Percentiles rank a stretch among this genome's conserved stretches.
Conservation (phyloP, 2,113 vertebrate species). For the Thunnus thynnus region DNA sequence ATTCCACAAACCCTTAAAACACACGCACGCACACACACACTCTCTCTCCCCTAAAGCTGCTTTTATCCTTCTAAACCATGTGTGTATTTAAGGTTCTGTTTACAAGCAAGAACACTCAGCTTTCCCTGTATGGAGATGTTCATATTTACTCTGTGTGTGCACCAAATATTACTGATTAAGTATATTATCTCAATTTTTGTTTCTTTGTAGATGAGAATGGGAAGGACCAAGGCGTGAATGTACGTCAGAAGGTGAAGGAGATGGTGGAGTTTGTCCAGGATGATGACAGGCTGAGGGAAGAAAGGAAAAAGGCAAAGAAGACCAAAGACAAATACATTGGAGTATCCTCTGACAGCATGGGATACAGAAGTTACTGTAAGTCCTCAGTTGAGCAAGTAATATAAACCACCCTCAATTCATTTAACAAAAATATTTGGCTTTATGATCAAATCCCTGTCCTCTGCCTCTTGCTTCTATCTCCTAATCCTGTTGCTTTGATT, state of each 20-base stretch:
- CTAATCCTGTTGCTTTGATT: conserved; percentile 4
- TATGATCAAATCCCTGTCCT: not conserved
- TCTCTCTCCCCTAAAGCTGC: conserved; percentile 33
- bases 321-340: conserved; percentile 99
- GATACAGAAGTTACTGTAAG: conserved; percentile 92
- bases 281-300: conserved; percentile 96
- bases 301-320: conserved; percentile 98
- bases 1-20: conserved; percentile 54
- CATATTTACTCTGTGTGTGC: not conserved
- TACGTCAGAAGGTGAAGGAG: conserved; percentile 98
- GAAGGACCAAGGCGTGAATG: conserved; percentile 98
- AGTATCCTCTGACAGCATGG: conserved; percentile 94
- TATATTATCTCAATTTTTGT: not conserved
- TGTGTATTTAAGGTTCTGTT: conserved; percentile 40
- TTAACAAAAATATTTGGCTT: not conserved
- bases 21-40: conserved; percentile 19
- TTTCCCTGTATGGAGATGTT: not conserved
- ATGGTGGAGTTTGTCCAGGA: conserved; percentile 97
- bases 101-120: not conserved
- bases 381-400: conserved; percentile 20
- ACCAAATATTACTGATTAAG: not conserved
- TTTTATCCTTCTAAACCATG: conserved; percentile 46
- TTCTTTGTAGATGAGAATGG: conserved; percentile 92
- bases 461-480: not conserved
- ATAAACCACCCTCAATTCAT: not conserved